Conservation (phyloP, 2,113 vertebrate genomes). For the Zosterops pallidus region DNA sequence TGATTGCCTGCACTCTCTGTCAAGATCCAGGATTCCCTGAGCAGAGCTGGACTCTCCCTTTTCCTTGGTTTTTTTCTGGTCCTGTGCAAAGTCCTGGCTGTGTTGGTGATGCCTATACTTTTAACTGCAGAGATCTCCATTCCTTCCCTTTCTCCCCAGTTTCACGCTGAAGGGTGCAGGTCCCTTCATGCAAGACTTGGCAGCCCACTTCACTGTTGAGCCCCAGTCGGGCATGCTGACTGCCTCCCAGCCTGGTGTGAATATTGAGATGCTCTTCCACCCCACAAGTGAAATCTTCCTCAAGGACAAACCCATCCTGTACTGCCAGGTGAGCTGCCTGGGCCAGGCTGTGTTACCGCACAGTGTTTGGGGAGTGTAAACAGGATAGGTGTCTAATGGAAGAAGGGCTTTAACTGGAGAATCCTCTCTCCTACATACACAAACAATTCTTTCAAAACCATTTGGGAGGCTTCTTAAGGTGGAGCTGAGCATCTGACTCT, state of each 20-base stretch:
- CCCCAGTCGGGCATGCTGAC: conserved; percentile 77
- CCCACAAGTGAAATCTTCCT: conserved; percentile 78
- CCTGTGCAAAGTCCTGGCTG: neutral
- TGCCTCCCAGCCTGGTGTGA: conserved; percentile 61
- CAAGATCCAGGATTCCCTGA: neutral
- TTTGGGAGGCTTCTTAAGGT: no score
- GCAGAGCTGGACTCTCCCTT: neutral
- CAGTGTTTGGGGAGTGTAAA: accelerated
- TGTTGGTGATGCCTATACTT: neutral
- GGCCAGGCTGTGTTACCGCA: neutral
- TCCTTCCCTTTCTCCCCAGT: conserved; percentile 64
- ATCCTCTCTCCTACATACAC: neutral
- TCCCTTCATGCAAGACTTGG: conserved; percentile 43
- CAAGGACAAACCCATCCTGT: conserved; percentile 76
- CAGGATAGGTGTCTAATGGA: neutral
- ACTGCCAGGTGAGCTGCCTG: conserved; percentile 80
- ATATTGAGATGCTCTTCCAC: conserved; percentile 78
- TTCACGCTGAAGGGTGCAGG: conserved; percentile 72
- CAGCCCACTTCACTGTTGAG: conserved; percentile 76
- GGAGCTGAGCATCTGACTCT: no score
- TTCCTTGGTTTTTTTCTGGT: neutral
- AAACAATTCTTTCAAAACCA: no score
- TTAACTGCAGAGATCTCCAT: neutral
- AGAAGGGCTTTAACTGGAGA: neutral
- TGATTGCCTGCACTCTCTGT: neutral